phyloP scores from a whole-genome alignment of 2,113 vertebrate species.

The Hemichromis elongatus region DNA sequence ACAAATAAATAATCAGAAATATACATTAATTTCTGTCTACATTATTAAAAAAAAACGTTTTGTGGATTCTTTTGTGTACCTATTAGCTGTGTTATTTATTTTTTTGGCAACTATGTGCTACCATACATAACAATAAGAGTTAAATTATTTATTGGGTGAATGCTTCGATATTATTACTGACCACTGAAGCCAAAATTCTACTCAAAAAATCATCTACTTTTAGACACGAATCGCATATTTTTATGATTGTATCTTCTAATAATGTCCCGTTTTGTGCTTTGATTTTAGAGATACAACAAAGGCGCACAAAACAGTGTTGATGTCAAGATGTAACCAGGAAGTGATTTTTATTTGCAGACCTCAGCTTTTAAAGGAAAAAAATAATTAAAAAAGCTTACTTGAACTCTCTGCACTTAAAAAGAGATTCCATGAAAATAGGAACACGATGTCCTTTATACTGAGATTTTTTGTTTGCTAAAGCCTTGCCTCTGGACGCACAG shows the following conservation, averaged over 20 bases:
- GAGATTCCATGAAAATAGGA: neutral
- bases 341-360: slow-evolving; percentile 31
- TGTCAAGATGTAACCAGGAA: neutral
- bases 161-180: no score
- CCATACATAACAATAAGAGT: no score
- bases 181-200: no score
- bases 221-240: no score
- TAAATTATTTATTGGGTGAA: no score
- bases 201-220: neutral
- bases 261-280: neutral
- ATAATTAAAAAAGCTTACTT: neutral
- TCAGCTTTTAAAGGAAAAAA: neutral
- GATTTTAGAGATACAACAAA: neutral
- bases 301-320: neutral
- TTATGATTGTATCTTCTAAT: neutral
- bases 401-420: neutral
- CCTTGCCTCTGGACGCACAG: neutral
- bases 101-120: no score
- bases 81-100: no score
- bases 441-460: neutral
- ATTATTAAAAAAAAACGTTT: no score
- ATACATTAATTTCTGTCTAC: no score
- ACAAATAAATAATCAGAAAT: no score
- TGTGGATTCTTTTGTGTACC: no score
- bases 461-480: neutral